A percentile compares a stretch with the other conserved stretches of the same genome.
phyloP scores from a whole-genome alignment of 2,888 invertebrate genomes.

The Amiota communis region DNA sequence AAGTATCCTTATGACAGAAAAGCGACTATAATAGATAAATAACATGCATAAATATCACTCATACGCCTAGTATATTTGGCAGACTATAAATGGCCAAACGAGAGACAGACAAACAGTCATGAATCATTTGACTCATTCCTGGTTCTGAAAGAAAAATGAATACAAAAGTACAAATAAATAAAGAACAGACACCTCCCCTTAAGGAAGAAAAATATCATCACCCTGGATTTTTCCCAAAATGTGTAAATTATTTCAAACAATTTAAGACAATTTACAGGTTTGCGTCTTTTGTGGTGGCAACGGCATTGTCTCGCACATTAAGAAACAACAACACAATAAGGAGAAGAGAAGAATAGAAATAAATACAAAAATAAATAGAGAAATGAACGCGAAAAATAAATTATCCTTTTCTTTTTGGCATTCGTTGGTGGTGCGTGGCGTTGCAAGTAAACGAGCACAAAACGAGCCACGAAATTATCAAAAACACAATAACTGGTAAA shows the following conservation, averaged over 20 bases:
- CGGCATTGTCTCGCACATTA: constrained; percentile 5
- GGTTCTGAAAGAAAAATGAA: not conserved
- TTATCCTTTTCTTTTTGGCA: constrained; percentile 9
- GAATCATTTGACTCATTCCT: constrained; percentile 22
- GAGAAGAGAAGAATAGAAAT: not conserved
- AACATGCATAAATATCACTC: constrained; percentile 61
- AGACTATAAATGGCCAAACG: constrained; percentile 26
- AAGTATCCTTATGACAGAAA: too few species aligned
- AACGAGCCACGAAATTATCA: constrained; percentile 1
- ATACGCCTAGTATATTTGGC: constrained; percentile 57
- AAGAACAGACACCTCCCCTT: too few species aligned
- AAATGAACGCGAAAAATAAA: not conserved
- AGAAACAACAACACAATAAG: constrained; percentile 38
- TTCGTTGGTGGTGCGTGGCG: not conserved
- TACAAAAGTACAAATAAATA: constrained; percentile 33
- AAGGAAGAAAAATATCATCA: too few species aligned
- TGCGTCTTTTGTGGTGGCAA: constrained; percentile 6
- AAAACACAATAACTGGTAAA: not conserved
- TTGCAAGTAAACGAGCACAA: not conserved
- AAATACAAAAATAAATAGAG: not conserved
- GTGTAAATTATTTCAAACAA: constrained; percentile 67
- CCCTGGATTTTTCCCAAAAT: constrained; percentile 30
- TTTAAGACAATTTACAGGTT: constrained; percentile 65
- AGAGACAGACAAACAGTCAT: constrained; percentile 32
- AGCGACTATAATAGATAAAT: constrained; percentile 5